Base-by-base conservation (phyloP, 2,888 invertebrate genomes). In the Latheticus oryzae region DNA sequence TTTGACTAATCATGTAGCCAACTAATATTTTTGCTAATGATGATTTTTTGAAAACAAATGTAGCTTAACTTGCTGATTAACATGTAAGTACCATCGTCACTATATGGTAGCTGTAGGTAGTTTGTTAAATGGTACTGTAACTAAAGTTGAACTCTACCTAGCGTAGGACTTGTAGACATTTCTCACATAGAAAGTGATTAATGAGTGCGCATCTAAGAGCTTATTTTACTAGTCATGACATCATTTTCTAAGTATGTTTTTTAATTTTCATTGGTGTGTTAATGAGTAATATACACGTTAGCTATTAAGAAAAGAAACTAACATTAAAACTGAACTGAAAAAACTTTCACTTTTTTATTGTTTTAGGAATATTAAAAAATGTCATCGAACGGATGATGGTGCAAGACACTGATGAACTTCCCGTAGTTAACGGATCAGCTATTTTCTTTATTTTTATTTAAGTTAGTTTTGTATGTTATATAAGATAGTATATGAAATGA, bases 351-450 rank as follows among this genome's bases (percentile, higher is more conserved):
- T 47, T 48, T 52, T 40, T 23, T 38, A 58, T 61, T 60, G 61
- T 75, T 75, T 23, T 69, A 76, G 76, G 61, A 75, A 73, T 61
- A 74, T 73, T 33, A 76, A 75, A 62, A 76, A 73, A 61, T 74
- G 74, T 59, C 70, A 68, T 52, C 71, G 72, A 38, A 59, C 71
- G 7, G 73, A 75, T 33, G 67, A 60, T 42, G 59, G 62, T 35
- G 60, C 61, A 11, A 67, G 62, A 64, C 68, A 69, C 58, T 70
- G 28, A 28, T 21, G 17, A 33, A 33, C n/a, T n/a, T 16, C 32
- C 11, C 28, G 42, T 52, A n/a, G n/a, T n/a, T n/a, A n/a, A n/a
- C n/a, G 7, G 8, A 45, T 19, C 19, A 7, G 37, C 33, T 32
- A 45, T 47, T 60, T 43, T 55, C 50, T 55, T 40, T n/a, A n/a